A percentile compares a stretch with the other conserved stretches of the same genome.
Conservation (phyloP, 2,797 vertebrate species). For the Premnoplex brunnescens region DNA sequence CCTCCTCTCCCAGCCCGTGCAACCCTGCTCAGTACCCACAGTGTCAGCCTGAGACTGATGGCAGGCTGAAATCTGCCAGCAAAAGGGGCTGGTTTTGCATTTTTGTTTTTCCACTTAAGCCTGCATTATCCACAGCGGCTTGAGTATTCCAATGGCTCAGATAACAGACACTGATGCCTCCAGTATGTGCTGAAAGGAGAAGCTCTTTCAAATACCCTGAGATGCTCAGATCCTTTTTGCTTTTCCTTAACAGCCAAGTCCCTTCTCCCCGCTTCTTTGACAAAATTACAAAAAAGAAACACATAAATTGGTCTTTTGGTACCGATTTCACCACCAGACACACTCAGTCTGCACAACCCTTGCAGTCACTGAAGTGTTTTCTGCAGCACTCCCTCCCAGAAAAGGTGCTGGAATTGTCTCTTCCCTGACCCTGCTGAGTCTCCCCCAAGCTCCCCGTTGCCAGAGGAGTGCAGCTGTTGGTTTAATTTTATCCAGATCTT, state of each 20-base stretch:
- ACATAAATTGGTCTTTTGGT: background rate
- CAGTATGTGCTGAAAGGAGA: background rate
- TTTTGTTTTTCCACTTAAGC: background rate
- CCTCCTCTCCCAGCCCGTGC: background rate
- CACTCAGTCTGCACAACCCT: background rate
- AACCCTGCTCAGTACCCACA: background rate
- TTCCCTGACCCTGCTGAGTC: background rate
- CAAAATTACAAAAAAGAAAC: background rate
- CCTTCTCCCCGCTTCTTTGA: background rate
- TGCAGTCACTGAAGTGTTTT: background rate
- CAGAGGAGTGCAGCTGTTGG: background rate
- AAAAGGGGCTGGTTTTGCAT: background rate
- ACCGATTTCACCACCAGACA: background rate
- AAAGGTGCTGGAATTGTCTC: background rate
- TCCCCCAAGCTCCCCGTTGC: background rate
- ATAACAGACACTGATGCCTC: background rate
- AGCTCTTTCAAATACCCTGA: background rate
- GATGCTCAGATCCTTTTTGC: background rate
- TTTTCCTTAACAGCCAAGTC: background rate
- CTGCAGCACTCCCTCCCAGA: background rate
- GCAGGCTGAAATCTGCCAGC: background rate
- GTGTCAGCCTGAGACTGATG: constrained; percentile 4
- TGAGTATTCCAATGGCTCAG: background rate
- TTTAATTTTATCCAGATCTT: background rate
- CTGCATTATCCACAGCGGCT: background rate